phyloP scores from a whole-genome alignment of 2,888 invertebrate genomes.

The Perizoma flavofasciatum region DNA sequence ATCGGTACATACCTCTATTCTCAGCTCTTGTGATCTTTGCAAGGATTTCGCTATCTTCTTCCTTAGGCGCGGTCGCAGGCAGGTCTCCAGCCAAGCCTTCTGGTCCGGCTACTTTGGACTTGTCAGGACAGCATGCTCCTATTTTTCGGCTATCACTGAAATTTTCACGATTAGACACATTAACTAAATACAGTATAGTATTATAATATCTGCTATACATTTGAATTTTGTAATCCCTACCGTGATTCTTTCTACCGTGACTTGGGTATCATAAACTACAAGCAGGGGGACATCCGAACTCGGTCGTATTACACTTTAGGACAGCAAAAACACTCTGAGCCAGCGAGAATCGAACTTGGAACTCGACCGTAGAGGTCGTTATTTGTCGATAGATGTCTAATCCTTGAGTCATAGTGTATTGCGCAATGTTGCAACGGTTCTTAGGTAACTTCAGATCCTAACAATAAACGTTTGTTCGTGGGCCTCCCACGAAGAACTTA shows the following conservation, averaged over 20 bases:
- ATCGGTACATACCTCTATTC: slow-evolving; percentile 61
- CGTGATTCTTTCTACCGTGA: no score
- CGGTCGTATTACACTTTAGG: no score
- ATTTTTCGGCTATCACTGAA: slow-evolving; percentile 64
- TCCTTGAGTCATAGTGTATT: slow-evolving; percentile 14
- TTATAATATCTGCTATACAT: background rate
- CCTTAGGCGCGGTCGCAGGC: slow-evolving; percentile 74
- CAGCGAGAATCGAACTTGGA: no score
- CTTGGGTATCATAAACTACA: no score
- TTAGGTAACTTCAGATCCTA: slow-evolving; percentile 24
- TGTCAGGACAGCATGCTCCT: slow-evolving; percentile 91
- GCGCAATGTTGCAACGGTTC: slow-evolving; percentile 10
- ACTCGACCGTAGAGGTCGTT: no score
- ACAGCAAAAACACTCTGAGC: no score
- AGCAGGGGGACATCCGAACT: no score
- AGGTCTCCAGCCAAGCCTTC: slow-evolving; percentile 81
- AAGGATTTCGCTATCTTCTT: slow-evolving; percentile 71
- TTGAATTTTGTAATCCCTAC: no score
- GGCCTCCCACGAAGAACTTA: slow-evolving; percentile 39
- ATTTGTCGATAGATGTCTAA: background rate
- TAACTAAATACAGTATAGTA: no score
- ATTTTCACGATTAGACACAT: background rate
- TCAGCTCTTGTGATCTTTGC: slow-evolving; percentile 68
- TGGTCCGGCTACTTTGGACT: slow-evolving; percentile 52
- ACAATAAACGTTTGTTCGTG: slow-evolving; percentile 27